These are phyloP conservation scores for Neolamprologus devosi DNA, from an alignment of 2,113 vertebrate species.

Conservation along the genomic window DNA sequence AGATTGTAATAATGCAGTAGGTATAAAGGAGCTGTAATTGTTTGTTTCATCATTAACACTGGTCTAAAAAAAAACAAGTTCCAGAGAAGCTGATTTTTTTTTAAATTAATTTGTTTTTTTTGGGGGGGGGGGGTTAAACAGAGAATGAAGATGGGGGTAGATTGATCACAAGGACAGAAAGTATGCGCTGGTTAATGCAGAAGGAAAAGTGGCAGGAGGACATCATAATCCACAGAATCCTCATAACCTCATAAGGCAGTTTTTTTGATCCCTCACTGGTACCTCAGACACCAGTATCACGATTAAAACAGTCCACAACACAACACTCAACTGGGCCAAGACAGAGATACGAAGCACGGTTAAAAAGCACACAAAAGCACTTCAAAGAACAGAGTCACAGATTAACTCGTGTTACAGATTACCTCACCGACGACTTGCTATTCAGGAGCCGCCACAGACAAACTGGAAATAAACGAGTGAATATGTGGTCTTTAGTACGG, in stretches of 20 bases:
- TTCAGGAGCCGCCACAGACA: background rate
- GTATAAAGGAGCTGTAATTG: background rate
- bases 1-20: background rate
- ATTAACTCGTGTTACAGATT: background rate
- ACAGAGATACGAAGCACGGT: background rate
- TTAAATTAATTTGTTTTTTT: accelerated
- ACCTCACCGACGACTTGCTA: background rate
- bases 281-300: background rate
- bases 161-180: background rate
- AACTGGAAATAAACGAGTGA: background rate
- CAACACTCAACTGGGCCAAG: background rate
- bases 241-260: background rate
- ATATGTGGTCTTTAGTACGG: background rate
- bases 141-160: background rate
- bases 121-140: accelerated
- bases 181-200: background rate
- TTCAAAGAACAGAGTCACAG: background rate
- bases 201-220: background rate
- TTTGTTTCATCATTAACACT: background rate
- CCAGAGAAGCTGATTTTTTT: background rate
- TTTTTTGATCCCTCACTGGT: background rate
- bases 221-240: background rate
- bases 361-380: background rate
- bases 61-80: background rate
- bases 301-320: background rate